Evolutionary conservation across 37 sponge, comb jelly and placozoan genomes (phyloP).

Genomic region (Crambe crambe): DNA sequence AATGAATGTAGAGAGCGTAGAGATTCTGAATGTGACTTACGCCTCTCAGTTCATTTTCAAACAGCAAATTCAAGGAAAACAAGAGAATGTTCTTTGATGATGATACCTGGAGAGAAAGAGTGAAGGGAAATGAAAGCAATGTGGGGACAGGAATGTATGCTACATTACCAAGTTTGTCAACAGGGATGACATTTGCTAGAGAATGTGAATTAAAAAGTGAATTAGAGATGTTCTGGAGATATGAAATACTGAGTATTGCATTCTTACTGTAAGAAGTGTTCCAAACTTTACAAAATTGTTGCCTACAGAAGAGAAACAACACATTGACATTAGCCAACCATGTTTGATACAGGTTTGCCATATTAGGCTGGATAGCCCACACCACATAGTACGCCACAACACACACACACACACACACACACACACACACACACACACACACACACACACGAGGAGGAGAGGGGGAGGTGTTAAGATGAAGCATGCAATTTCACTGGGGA

Average conservation of each 20-base stretch:
- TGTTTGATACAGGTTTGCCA: not conserved
- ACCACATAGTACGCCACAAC: not conserved
- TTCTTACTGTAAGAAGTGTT: constrained; percentile 57
- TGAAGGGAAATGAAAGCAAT: not conserved
- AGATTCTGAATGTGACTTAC: constrained; percentile 29
- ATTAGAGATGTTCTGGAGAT: too few species aligned
- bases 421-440: not conserved
- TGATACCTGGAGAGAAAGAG: constrained; percentile 31
- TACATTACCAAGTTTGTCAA: constrained; percentile 48
- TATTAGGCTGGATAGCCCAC: not conserved
- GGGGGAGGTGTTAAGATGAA: not conserved
- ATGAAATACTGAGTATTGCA: constrained; percentile 3
- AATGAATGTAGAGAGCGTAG: not conserved
- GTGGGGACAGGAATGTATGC: not conserved
- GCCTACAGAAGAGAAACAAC: constrained; percentile 17
- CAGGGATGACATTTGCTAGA: constrained; percentile 67
- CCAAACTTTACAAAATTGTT: constrained; percentile 74
- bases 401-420: not conserved
- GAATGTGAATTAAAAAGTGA: not conserved
- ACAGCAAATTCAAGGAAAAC: constrained; percentile 65
- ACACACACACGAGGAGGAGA: not conserved
- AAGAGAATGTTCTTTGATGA: constrained; percentile 60
- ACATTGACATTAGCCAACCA: constrained; percentile 4
- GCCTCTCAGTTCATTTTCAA: constrained; percentile 78
- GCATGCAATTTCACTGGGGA: too few species aligned